phyloP scores from a whole-genome alignment of 2,113 vertebrate genomes.

The Haemorhous mexicanus region DNA sequence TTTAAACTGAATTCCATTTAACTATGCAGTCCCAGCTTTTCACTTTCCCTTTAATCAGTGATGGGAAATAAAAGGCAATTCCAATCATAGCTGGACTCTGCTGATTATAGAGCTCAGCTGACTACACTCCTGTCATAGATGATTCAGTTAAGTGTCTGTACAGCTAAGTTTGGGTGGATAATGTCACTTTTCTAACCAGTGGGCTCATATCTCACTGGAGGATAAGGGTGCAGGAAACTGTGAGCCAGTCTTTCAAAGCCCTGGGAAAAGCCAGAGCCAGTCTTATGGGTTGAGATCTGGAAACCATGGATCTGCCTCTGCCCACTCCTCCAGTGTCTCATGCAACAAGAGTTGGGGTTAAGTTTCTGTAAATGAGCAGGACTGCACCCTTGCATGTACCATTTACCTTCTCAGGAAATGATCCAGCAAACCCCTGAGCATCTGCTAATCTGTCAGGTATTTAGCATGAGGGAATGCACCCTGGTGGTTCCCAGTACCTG shows the following conservation, averaged over 20 bases:
- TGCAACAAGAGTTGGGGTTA: background rate
- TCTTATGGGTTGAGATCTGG: background rate
- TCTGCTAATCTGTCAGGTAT: background rate
- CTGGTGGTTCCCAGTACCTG: background rate
- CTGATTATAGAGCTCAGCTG: constrained; percentile 4
- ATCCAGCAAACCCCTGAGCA: background rate
- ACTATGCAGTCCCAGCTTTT: background rate
- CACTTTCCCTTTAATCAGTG: background rate
- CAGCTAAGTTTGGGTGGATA: background rate
- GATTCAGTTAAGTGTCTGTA: background rate
- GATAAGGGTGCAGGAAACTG: background rate
- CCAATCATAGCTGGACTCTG: constrained; percentile 4
- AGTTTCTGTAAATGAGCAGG: background rate
- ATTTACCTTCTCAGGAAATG: background rate
- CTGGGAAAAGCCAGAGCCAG: background rate
- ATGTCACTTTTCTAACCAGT: background rate
- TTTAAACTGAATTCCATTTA: background rate
- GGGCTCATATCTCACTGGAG: background rate
- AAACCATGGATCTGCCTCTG: background rate
- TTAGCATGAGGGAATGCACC: background rate
- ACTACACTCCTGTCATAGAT: background rate
- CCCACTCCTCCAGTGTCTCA: background rate
- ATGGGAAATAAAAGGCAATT: constrained; percentile 13
- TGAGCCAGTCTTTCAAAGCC: background rate
- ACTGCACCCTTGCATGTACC: background rate